Conservation (phyloP, 1,140 invertebrate species). For the Monochamus saltuarius region DNA sequence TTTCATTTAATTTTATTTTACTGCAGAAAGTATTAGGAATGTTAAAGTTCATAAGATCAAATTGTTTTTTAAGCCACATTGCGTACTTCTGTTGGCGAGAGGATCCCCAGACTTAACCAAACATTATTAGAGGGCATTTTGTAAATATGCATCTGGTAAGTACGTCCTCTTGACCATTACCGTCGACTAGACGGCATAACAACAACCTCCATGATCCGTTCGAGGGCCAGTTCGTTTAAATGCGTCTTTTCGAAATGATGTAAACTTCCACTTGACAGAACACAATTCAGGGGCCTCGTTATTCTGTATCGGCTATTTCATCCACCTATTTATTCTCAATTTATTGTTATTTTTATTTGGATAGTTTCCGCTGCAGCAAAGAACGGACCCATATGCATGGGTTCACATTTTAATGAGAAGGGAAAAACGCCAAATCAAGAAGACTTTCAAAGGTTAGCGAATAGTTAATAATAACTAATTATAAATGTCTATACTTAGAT, state of each 20-base stretch:
- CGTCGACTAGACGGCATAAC: slow-evolving; percentile 42
- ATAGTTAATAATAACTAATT: no score
- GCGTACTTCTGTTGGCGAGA: no score
- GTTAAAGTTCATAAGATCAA: no score
- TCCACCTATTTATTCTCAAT: slow-evolving; percentile 46
- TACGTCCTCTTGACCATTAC: slow-evolving; percentile 37
- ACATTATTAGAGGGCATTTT: slow-evolving; percentile 10
- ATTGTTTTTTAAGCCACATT: no score
- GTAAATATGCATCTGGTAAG: slow-evolving; percentile 31
- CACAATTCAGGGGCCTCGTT: slow-evolving; percentile 45
- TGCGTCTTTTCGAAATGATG: slow-evolving; percentile 24
- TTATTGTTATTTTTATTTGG: slow-evolving; percentile 34
- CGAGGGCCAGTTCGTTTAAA: slow-evolving; percentile 41
- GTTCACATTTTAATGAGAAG: no score
- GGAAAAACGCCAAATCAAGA: no score
- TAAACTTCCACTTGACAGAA: slow-evolving; percentile 49
- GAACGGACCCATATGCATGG: no score
- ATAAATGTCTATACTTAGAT: no score
- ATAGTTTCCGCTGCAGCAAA: neutral
- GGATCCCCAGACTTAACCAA: no score
- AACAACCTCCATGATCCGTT: slow-evolving; percentile 38
- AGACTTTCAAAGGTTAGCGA: no score
- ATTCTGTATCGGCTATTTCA: slow-evolving; percentile 47
- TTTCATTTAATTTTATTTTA: no score
- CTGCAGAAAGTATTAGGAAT: no score